Conservation (phyloP, 2,888 invertebrate genomes). For the Tryphoninae sp. region DNA sequence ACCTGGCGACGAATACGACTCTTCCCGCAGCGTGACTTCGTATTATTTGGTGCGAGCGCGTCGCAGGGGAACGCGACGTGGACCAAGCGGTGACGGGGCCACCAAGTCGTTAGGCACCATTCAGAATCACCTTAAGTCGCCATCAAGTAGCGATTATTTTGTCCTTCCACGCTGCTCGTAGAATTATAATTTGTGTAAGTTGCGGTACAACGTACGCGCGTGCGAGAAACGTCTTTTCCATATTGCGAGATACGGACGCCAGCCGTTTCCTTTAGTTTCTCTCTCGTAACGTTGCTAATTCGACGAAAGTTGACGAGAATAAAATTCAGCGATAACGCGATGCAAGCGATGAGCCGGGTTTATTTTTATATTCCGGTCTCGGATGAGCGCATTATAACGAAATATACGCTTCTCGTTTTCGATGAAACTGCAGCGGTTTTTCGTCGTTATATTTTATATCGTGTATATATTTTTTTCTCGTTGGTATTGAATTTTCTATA, state of each 20-base stretch:
- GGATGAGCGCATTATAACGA: slow-evolving; percentile 19
- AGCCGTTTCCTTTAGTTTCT: slow-evolving; percentile 18
- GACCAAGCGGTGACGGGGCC: slow-evolving; percentile 76
- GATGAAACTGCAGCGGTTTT: slow-evolving; percentile 17
- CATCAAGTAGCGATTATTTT: slow-evolving; percentile 79
- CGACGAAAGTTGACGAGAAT: slow-evolving; percentile 46
- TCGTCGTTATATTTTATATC: slow-evolving; percentile 25
- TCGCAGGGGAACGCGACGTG: slow-evolving; percentile 67
- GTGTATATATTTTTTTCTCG: slow-evolving; percentile 22
- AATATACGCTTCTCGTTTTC: slow-evolving; percentile 45
- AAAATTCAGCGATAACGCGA: slow-evolving; percentile 69
- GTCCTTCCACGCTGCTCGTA: slow-evolving; percentile 64
- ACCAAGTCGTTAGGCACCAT: slow-evolving; percentile 79
- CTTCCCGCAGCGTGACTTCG: slow-evolving; percentile 78
- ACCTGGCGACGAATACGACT: slow-evolving; percentile 58
- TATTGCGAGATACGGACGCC: neutral
- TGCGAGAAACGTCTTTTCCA: slow-evolving; percentile 6
- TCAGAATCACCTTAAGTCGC: slow-evolving; percentile 80
- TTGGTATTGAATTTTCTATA: slow-evolving; percentile 11
- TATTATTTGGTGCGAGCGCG: slow-evolving; percentile 77
- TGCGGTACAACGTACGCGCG: slow-evolving; percentile 36
- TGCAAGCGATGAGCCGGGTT: slow-evolving; percentile 62
- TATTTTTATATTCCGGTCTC: slow-evolving; percentile 44
- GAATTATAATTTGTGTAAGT: slow-evolving; percentile 64
- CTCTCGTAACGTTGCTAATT: slow-evolving; percentile 41